A percentile compares a stretch with the other conserved stretches of the same genome.
These are phyloP conservation scores for Drosophila lini DNA, from an alignment of 1,140 invertebrate species.

Conservation along the genomic window DNA sequence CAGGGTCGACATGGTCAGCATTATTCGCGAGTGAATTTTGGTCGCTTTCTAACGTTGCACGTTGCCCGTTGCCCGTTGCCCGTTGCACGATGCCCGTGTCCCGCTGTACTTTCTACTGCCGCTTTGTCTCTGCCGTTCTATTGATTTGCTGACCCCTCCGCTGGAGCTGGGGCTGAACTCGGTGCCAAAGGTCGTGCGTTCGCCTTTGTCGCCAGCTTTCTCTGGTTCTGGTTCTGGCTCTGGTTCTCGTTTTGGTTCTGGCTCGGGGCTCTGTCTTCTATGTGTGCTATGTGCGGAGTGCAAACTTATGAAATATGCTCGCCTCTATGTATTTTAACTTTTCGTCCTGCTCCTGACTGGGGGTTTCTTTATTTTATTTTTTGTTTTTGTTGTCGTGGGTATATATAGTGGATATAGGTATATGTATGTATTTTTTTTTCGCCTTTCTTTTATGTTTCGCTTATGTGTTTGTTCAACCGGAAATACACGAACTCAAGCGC, in stretches of 20 bases:
- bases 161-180: slow-evolving; percentile 66
- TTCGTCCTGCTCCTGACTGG: slow-evolving; percentile 53
- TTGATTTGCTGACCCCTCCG: slow-evolving; percentile 67
- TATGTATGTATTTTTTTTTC: slow-evolving; percentile 43
- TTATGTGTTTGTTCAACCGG: slow-evolving; percentile 84
- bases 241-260: slow-evolving; percentile 24
- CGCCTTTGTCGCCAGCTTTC: slow-evolving; percentile 69
- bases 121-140: slow-evolving; percentile 48
- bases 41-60: slow-evolving; percentile 19
- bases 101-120: slow-evolving; percentile 9
- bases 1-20: slow-evolving; percentile 84
- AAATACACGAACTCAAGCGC: slow-evolving; percentile 83
- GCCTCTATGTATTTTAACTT: slow-evolving; percentile 78
- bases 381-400: slow-evolving; percentile 35
- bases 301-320: slow-evolving; percentile 81
- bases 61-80: not conserved
- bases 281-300: slow-evolving; percentile 32
- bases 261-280: slow-evolving; percentile 47
- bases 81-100: not conserved
- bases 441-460: slow-evolving; percentile 79
- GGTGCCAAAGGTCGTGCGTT: slow-evolving; percentile 79
- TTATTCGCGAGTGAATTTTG: slow-evolving; percentile 84
- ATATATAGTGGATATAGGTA: slow-evolving; percentile 45
- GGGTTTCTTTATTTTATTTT: slow-evolving; percentile 37
- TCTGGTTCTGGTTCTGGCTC: slow-evolving; percentile 52